phyloP scores from a whole-genome alignment of 2,888 invertebrate species.

The Ganaspis brasiliensis region DNA sequence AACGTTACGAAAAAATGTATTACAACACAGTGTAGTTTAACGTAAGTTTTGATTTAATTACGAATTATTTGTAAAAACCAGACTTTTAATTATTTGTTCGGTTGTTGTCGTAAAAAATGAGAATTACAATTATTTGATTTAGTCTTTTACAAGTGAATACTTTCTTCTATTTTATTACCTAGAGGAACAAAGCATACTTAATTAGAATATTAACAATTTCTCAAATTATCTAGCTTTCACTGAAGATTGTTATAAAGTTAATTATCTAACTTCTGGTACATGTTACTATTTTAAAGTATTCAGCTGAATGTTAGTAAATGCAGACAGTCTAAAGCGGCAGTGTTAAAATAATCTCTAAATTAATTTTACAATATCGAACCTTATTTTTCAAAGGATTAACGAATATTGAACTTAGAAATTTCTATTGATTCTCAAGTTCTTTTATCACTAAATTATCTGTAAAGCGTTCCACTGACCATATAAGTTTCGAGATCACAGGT shows the following conservation, averaged over 20 bases:
- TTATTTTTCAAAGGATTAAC: not conserved
- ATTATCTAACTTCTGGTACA: constrained; percentile 16
- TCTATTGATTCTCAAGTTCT: not conserved
- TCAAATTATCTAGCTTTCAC: not conserved
- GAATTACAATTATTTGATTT: too few species aligned
- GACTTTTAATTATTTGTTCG: too few species aligned
- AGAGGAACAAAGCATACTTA: not conserved
- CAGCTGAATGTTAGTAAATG: constrained; percentile 15
- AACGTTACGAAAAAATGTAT: too few species aligned
- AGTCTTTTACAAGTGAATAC: not conserved
- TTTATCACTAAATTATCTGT: not conserved
- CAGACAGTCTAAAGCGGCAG: constrained; percentile 29
- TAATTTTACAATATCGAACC: constrained; percentile 13
- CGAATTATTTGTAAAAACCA: not conserved
- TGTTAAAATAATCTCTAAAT: constrained; percentile 18
- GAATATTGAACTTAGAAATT: constrained; percentile 31
- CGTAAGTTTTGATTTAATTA: not conserved
- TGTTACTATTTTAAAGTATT: constrained; percentile 13
- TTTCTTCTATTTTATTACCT: not conserved
- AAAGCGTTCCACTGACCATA: constrained; percentile 27
- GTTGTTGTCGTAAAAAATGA: too few species aligned
- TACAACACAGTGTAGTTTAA: too few species aligned
- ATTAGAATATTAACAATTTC: not conserved
- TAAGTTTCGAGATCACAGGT: constrained; percentile 29
- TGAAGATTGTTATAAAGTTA: not conserved